phyloP scores from a whole-genome alignment of 2,888 invertebrate species.

The Erebia palarica region DNA sequence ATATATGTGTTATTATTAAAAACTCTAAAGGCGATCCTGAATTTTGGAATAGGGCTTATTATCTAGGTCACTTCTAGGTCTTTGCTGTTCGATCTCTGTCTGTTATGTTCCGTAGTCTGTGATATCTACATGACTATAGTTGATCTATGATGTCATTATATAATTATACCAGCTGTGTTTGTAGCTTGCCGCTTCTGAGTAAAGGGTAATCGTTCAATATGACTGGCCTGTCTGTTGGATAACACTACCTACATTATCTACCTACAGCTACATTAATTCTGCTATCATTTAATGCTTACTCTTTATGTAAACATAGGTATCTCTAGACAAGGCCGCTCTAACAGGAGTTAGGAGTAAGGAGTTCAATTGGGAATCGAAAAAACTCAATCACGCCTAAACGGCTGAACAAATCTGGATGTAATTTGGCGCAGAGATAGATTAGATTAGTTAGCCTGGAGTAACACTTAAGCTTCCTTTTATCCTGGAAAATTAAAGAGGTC shows the following conservation, averaged over 20 bases:
- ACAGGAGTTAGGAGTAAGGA: too few species aligned
- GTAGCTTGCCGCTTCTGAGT: constrained; percentile 43
- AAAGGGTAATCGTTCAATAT: constrained; percentile 31
- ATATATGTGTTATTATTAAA: too few species aligned
- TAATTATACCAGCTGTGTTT: constrained; percentile 45
- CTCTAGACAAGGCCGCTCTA: too few species aligned
- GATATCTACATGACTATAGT: constrained; percentile 38
- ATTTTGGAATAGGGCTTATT: too few species aligned
- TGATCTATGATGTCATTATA: constrained; percentile 46
- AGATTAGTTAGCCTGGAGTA: too few species aligned
- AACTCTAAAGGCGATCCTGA: too few species aligned
- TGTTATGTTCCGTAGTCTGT: neutral
- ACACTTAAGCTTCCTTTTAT: too few species aligned
- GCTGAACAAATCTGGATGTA: too few species aligned
- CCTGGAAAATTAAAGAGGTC: too few species aligned
- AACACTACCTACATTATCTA: constrained; percentile 1
- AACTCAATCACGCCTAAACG: too few species aligned
- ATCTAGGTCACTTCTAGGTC: neutral
- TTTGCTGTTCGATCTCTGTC: neutral
- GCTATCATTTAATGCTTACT: neutral
- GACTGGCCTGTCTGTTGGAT: constrained; percentile 1
- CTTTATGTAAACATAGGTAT: neutral
- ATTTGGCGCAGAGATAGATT: too few species aligned
- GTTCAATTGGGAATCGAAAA: too few species aligned
- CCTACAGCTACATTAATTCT: neutral